Evolutionary conservation across 2,888 invertebrate species (phyloP).

Genomic region (Mayetiola destructor): DNA sequence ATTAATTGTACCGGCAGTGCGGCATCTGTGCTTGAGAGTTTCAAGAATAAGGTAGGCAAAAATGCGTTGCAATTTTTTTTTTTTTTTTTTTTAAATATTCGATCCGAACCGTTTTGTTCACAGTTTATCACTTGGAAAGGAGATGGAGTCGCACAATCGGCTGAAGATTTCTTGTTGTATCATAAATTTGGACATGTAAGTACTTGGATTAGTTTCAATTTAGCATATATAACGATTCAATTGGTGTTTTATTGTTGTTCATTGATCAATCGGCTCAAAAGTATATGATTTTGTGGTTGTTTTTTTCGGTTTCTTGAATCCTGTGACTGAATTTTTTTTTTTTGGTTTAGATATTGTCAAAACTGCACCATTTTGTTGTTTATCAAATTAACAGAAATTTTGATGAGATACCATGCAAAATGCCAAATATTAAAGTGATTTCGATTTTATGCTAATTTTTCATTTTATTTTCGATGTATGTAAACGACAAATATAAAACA

Average conservation of each 20-base stretch:
- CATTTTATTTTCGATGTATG: too few species aligned
- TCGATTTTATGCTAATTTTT: too few species aligned
- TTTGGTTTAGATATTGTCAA: not conserved
- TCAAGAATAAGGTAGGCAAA: constrained; percentile 54
- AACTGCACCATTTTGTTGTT: not conserved
- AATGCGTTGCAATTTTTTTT: not conserved
- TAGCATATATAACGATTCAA: not conserved
- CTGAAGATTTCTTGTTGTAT: constrained; percentile 74
- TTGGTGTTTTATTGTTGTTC: not conserved
- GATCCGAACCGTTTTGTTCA: constrained; percentile 18
- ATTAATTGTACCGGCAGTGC: constrained; percentile 80
- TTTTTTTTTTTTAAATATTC: not conserved
- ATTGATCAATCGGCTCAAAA: not conserved
- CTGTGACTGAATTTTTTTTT: not conserved
- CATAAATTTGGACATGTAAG: constrained; percentile 88
- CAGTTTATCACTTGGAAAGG: constrained; percentile 73
- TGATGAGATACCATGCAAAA: too few species aligned
- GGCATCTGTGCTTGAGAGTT: constrained; percentile 71
- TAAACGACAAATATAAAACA: not conserved
- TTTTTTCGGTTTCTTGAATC: not conserved
- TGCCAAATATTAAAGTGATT: too few species aligned
- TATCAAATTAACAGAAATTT: too few species aligned
- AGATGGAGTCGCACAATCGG: constrained; percentile 69
- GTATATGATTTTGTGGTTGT: not conserved
- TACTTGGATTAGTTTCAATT: constrained; percentile 26